phyloP scores from a whole-genome alignment of 2,888 invertebrate species.

The Pimpla rufipes region DNA sequence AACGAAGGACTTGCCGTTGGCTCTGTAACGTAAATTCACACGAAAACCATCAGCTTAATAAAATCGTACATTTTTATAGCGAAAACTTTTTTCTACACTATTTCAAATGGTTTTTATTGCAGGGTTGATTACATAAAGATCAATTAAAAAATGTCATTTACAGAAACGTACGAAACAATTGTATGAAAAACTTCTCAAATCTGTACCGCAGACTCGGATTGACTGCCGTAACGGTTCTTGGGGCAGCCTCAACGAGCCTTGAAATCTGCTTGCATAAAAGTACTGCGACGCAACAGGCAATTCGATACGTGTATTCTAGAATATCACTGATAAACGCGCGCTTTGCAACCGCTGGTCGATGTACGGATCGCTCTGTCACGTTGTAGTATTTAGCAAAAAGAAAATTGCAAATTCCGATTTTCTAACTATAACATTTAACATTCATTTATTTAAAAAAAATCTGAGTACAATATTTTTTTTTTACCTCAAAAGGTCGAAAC shows the following conservation, averaged over 20 bases:
- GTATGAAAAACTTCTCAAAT: not conserved
- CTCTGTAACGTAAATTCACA: conserved; percentile 87
- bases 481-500: conserved; percentile 97
- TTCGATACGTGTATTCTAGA: conserved; percentile 61
- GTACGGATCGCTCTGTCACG: not conserved
- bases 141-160: not conserved
- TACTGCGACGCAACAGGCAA: conserved; percentile 55
- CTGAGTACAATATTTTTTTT: conserved; percentile 25
- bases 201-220: conserved; percentile 27
- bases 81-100: not conserved
- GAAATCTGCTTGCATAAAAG: conserved; percentile 27
- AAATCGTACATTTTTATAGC: conserved; percentile 3
- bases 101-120: not conserved
- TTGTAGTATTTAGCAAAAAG: not conserved
- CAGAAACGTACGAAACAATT: not conserved
- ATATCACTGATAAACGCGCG: conserved; percentile 64
- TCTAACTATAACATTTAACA: too few species aligned
- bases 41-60: not conserved
- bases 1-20: conserved; percentile 99
- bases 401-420: too few species aligned
- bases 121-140: not conserved
- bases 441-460: not conserved
- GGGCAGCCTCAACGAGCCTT: conserved; percentile 23
- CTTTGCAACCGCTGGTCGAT: conserved; percentile 19
- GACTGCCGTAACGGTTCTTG: conserved; percentile 26